Base-by-base conservation (phyloP, 2,888 invertebrate genomes). In the Scrobipalpa costella region DNA sequence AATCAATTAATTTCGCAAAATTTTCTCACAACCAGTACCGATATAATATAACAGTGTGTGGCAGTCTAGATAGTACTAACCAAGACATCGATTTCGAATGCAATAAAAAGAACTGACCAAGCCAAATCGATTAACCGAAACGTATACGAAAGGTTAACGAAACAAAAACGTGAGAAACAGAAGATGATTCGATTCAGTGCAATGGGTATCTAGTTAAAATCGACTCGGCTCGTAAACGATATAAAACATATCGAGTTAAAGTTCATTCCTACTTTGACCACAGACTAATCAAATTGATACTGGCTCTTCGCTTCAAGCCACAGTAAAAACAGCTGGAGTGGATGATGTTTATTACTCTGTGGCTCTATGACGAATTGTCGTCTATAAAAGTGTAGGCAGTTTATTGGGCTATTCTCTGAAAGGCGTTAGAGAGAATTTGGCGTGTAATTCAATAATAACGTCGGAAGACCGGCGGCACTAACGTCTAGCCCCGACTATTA, bases 81-180 rank as follows among this genome's bases (percentile, higher is more conserved):
- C 55, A 60, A 62, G 62, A 49, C 62, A 47, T 38, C 52, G 47
- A 59, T 61, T 57, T 64, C 57, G 11, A 62, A 62, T 59, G 44
- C 64, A 49, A 60, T 66, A 79, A 82, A 80, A 83, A 76, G 79
- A 76, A 78, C 76, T 77, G 81, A 76, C 80, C 77, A 77, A 73
- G 74, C 78, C 78, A 73, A 87, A 88, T 88, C 80, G 80, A 86
- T 86, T 88, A 83, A 78, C 81, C 71, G 69, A 75, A 71, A 73
- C 67, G 64, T 67, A 74, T 68, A 73, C 78, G 77, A 84, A 81
- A 81, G 73, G 79, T 80, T 83, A 84, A 83, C 76, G 84, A 84
- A 85, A 86, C 80, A 85, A 87, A 88, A 89, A 90, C 90, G 90
- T 90, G 90, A 89, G 90, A 90, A 88, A 83, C 63, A 63, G 81